Conservation (phyloP, 2,888 invertebrate species). For the Hypselothyrea guttata region DNA sequence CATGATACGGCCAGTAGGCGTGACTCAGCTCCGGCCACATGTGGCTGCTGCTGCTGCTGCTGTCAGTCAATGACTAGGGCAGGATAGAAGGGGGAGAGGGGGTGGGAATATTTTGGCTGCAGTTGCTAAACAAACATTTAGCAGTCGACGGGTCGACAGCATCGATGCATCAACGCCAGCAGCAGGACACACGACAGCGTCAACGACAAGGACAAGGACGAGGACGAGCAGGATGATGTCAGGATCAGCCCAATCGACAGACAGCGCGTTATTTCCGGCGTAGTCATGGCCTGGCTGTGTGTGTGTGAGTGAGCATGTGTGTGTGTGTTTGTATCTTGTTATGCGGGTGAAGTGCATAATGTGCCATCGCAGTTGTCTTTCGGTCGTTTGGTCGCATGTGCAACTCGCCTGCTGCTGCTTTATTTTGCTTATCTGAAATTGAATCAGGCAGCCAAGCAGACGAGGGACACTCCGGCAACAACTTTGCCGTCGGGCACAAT, state of each 20-base stretch:
- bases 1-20: constrained; percentile 60
- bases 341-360: constrained; percentile 73
- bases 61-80: constrained; percentile 61
- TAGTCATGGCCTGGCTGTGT: constrained; percentile 6
- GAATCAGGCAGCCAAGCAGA: constrained; percentile 73
- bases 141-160: constrained; percentile 69
- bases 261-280: constrained; percentile 65
- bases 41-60: constrained; percentile 42
- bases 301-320: constrained; percentile 10
- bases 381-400: constrained; percentile 11
- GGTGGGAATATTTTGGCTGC: constrained; percentile 35
- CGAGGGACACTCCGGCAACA: constrained; percentile 34
- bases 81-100: constrained; percentile 3
- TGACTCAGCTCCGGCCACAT: constrained; percentile 54
- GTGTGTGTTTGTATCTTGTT: constrained; percentile 37
- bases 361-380: constrained; percentile 74
- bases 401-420: constrained; percentile 44
- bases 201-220: too few species aligned
- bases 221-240: neutral
- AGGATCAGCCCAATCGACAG: constrained; percentile 39
- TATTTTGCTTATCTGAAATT: constrained; percentile 78
- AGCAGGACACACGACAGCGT: constrained; percentile 14
- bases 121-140: constrained; percentile 77
- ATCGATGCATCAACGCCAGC: constrained; percentile 73
- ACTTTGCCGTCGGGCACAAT: constrained; percentile 67